Base-by-base conservation (phyloP, 2,888 invertebrate genomes). In the Orgyia antiqua region DNA sequence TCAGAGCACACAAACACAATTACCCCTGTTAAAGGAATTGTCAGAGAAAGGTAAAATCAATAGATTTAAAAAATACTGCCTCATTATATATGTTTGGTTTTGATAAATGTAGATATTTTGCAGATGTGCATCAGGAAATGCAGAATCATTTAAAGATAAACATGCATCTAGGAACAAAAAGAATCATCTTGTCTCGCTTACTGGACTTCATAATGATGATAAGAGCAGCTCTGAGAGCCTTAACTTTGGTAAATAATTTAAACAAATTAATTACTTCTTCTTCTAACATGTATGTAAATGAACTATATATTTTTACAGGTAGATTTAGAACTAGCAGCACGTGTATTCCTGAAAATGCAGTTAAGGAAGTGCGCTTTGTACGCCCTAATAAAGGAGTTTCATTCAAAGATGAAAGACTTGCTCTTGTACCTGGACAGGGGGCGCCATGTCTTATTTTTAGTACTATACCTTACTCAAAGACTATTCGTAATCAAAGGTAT, bases 371-470 rank as follows among this genome's bases (percentile, higher is more conserved):
- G 11, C 89, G 90, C 45, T 56, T 91, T 40, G 68, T 92, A 36
- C 87, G 88, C 41, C 88, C 89, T 9, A 80, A 87, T 13, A 91
- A 89, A 72, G 89, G 89, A 41, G 91, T 91, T 41, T 89, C 89
- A 50, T 93, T 93, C 58, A 90, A 88, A 62, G 93, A 94, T 71
- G 94, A 95, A 64, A 89, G 97, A 58, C 88, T 97, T 44, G 92
- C 95, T 34, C 88, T 97, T 75, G 91, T 94, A 20, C 92, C 95
- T 29, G 86, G 90, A 4, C 90, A 91, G 53, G 92, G 92, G 56
- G 91, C 92, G 34, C 97, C 97, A 18, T 93, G 96, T 79, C 88
- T 93, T 51, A 88, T 97, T 39, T 97, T 94, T 71, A 97, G 97
- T 20, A 91, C 94, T 32, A 90, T 97, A 64, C 95, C 97, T 18